Base-by-base conservation (phyloP, 2,113 vertebrate species). In the Opisthocomus hoazin region DNA sequence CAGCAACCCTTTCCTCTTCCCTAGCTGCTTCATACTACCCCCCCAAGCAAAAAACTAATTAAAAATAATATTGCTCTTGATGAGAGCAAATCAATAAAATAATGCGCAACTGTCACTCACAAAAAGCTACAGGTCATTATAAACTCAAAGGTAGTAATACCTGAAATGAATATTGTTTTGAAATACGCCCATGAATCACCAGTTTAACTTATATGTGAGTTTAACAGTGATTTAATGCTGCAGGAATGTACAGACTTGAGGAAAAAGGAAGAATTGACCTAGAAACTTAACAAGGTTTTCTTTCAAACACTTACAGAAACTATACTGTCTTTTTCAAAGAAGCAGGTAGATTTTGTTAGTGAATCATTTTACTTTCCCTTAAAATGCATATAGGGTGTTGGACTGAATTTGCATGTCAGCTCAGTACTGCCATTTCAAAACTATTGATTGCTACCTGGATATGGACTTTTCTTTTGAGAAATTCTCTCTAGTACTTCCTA, bases 51-150 rank as follows among this genome's bases (percentile, higher is more conserved):
- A 94, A 95, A 93, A 50, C 21, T n/a, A n/a, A n/a, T n/a, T n/a
- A 21, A 30, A 37, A 88, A 89, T 84, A 81, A 71, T 34, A 29
- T 19, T 30, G 32, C 3, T 58, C 11, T 92, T 91, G 83, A 80
- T 82, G 73, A 90, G 37, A 96, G 37, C 50, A 63, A 96, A 69
- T 94, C 90, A 88, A 32, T 90, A 65, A 96, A 92, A 58, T 39
- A 93, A 95, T 89, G 82, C 39, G 88, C 41, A 97, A 91, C 90
- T 91, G 82, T 95, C 81, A 95, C 69, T 94, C 81, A 75, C 45
- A 87, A 94, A 95, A 96, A 95, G 53, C 87, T 95, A 92, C 65
- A 97, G 63, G 61, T 97, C 73, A 50, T 96, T 97, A 91, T 85
- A 93, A 96, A 96, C 77, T 96, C 92, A 96, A 89, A 94, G 61